Base-by-base conservation (phyloP, 2,113 vertebrate genomes). In the Scatophagus argus region DNA sequence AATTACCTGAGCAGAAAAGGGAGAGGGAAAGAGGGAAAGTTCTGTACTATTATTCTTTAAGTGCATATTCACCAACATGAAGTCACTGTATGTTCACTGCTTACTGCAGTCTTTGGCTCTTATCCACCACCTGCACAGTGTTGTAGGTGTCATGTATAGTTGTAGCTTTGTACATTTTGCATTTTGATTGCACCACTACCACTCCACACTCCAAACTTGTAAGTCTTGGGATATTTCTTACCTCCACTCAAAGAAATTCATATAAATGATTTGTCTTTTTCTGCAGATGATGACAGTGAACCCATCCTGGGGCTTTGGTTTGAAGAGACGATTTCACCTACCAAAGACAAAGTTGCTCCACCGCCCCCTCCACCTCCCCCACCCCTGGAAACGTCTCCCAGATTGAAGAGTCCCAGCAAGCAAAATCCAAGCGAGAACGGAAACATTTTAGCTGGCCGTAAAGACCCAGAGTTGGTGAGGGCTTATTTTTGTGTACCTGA, bases 251-350 rank as follows among this genome's bases (percentile, higher is more conserved):
- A 21, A 56, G 62, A 70, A 54, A 58, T 62, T 27, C 12, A 27
- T 49, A 13, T 54, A 34, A 70, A 81, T 58, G 4, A 25, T 76
- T 14, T 77, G 34, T 67, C 36, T 55, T 60, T 81, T 61, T 73
- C 60, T 86, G 47, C 89, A 99, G 98, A 99, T 86, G 98, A 99
- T 0, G 98, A 99, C 94, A 99, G 98, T 23, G 98, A 99, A 63
- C 98, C 98, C 14, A 99, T 99, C 92, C 91, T 99, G 44, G 98
- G 98, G n/a, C 96, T 99, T 0, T 99, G 98, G 98, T 99, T 99
- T 90, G 98, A 99, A 86, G 98, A 99, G 93, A 99, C 98, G 47
- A 99, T 99, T 93, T 99, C 98, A 36, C 98, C 98, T 19, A 97
- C 95, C 89, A 99, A 99, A 86, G 98, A 98, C 89, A 99, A 99